Evolutionary conservation across 1,140 invertebrate genomes (phyloP), one percentile per base, ranked within the genome.

Genomic region (Hetaerina americana): DNA sequence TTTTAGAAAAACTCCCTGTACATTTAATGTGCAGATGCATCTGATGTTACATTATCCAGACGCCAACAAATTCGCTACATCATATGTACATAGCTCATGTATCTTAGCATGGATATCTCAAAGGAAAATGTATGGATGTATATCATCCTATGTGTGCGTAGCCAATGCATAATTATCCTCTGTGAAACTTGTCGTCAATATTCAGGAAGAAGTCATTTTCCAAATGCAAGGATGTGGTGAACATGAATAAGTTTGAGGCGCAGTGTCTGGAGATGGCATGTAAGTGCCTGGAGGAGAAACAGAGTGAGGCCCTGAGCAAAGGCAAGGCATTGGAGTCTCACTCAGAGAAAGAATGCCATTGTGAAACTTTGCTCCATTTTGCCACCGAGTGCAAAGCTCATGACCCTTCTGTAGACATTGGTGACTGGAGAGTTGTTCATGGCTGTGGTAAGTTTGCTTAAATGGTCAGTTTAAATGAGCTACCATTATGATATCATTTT

Each of bases 221-320:
- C 0, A 79, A 82, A 68, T 93, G 92, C 77, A 80, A 78, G 12
- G 82, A 82, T 72, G 80, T 85, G 0, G 76, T 90, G 0, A 84
- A 89, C 74, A 75, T 89, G 24, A 87, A 92, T 71, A 85, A 86
- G 72, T 90, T 88, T 78, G 80, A 89, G 1, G 86, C 86, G 66
- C 85, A 87, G 26, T 94, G 92, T 76, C 78, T 92, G 6, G 90
- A 92, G 76, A 86, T 85, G 18, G 85, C 87, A 5, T 93, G 91
- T 78, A 82, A 85, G 40, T 94, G 92, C 77, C 74, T 90, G 27
- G 70, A 66, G 22, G 40, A 57, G 10, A 57, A 10, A 57, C 15
- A 57, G 22, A 57, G 22, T 57, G 22, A 57, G 15, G 40, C 40
- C 22, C 2, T 10, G 22, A 57, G 1, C 15, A 12, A 5, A n/a